These are phyloP conservation scores for Psammodynastes pulverulentus DNA, from an alignment of 2,113 vertebrate genomes.

Conservation along the genomic window DNA sequence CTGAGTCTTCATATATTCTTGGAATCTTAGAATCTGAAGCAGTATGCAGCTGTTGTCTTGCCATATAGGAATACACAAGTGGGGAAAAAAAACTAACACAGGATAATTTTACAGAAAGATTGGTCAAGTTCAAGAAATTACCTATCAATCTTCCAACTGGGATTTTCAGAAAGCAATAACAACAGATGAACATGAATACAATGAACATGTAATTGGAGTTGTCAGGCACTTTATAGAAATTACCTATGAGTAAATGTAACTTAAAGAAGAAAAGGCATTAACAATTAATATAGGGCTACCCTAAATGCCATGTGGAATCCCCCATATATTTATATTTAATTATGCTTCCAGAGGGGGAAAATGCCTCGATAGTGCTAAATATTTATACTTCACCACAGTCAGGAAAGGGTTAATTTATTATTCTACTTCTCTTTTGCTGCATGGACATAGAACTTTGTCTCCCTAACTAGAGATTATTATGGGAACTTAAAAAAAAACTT, in stretches of 20 bases:
- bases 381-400: not conserved
- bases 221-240: not conserved
- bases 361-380: not conserved
- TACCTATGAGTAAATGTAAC: not conserved
- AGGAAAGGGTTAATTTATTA: not conserved
- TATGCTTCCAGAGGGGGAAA: not conserved
- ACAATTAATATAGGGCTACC: not conserved
- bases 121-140: not conserved
- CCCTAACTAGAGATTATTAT: not conserved
- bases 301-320: not conserved
- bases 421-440: not conserved
- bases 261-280: not conserved
- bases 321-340: not conserved
- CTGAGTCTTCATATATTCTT: not conserved
- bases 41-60: not conserved
- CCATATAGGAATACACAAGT: not conserved
- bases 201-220: not conserved
- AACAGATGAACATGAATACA: not conserved
- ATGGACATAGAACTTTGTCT: not conserved
- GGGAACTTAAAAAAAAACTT: not conserved
- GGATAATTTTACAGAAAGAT: not conserved
- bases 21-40: not conserved
- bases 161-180: not conserved
- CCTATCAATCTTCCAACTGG: not conserved
- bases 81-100: not conserved